A percentile compares a stretch with the other conserved stretches of the same genome.
These are phyloP conservation scores for Poeciliopsis occidentalis DNA, from an alignment of 2,113 vertebrate genomes.

Conservation along the genomic window DNA sequence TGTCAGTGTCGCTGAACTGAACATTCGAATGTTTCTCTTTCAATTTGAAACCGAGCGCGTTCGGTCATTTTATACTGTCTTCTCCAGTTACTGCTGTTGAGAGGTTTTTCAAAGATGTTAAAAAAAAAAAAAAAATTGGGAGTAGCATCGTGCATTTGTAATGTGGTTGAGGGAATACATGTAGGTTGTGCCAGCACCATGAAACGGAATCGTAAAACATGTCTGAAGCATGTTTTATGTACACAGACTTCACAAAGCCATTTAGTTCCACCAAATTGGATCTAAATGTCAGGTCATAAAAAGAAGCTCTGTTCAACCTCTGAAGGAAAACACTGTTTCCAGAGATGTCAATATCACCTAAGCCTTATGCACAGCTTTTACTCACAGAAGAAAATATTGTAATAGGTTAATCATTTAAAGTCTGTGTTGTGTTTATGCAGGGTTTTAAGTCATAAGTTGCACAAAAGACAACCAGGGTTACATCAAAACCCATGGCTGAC, in stretches of 20 bases:
- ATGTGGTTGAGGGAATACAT: not conserved
- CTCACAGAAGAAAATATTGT: not conserved
- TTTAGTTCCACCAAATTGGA: not conserved
- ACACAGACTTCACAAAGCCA: not conserved
- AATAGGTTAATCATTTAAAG: not conserved
- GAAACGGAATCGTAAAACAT: not conserved
- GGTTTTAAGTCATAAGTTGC: not conserved
- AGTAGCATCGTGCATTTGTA: not conserved
- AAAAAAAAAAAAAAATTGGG: no score
- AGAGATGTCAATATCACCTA: not conserved
- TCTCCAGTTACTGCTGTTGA: no score
- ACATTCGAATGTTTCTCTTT: no score
- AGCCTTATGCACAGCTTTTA: not conserved
- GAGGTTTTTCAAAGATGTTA: no score
- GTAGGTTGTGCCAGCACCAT: not conserved
- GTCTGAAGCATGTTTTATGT: not conserved
- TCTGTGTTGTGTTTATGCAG: not conserved
- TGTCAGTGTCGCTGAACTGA: no score
- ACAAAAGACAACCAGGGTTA: not conserved
- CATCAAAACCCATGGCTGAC: no score
- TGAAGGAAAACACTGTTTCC: not conserved
- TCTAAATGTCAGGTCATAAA: not conserved
- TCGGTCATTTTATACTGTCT: no score
- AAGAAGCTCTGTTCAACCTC: not conserved
- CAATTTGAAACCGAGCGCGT: no score